Percentiles rank a stretch among this genome's conserved stretches.
Conservation (phyloP, 1,140 invertebrate species). For the Drosophila ficusphila region DNA sequence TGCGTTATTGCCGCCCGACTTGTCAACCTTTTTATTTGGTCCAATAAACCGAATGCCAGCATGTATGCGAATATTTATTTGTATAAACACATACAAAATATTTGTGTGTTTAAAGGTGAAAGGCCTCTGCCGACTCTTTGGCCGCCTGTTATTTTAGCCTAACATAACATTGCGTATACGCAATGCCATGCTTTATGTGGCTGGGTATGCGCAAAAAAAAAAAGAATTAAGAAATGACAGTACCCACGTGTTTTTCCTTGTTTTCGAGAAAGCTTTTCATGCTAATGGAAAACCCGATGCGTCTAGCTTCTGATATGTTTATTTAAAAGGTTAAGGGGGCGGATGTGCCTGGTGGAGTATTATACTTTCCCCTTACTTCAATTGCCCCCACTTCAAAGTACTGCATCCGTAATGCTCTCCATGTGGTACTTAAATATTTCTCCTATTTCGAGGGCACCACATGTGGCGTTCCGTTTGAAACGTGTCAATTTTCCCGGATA, state of each 20-base stretch:
- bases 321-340: neutral
- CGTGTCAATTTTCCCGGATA: neutral
- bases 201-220: conserved; percentile 1
- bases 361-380: neutral
- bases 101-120: conserved; percentile 28
- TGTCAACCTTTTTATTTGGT: conserved; percentile 51
- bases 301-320: conserved; percentile 52
- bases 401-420: conserved; percentile 10
- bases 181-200: conserved; percentile 40
- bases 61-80: conserved; percentile 38
- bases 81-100: conserved; percentile 45
- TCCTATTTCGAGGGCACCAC: neutral
- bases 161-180: conserved; percentile 55
- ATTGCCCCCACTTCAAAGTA: conserved; percentile 11
- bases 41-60: conserved; percentile 25
- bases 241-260: conserved; percentile 57
- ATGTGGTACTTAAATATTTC: conserved; percentile 1
- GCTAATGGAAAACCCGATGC: conserved; percentile 74
- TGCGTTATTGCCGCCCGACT: conserved; percentile 14
- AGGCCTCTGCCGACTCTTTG: neutral
- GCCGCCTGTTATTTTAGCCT: conserved; percentile 51
- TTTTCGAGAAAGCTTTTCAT: conserved; percentile 66
- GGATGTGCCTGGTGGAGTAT: neutral
- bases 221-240: conserved; percentile 12
- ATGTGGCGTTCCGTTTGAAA: conserved; percentile 8